Conservation (phyloP, 2,888 invertebrate genomes). For the Stenoptilia bipunctidactyla region DNA sequence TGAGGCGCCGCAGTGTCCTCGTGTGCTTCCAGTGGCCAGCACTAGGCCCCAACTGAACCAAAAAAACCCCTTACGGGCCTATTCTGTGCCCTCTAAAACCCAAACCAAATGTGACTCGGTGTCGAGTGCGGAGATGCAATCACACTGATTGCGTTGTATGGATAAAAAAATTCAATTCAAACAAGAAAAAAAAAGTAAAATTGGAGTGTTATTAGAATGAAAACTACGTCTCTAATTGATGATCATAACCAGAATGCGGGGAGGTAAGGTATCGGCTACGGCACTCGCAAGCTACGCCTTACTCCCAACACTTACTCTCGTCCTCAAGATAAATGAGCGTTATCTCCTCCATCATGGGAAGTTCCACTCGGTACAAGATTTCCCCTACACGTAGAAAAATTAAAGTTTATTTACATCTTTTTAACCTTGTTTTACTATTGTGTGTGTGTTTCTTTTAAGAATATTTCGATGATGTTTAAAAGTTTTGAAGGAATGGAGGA, state of each 20-base stretch:
- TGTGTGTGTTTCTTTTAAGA: constrained; percentile 20
- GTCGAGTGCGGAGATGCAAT: constrained; percentile 60
- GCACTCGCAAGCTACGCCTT: constrained; percentile 78
- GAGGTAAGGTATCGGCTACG: constrained; percentile 62
- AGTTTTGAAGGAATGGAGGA: constrained; percentile 4
- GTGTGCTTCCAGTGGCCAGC: constrained; percentile 66
- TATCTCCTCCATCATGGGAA: constrained; percentile 94
- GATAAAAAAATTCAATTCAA: constrained; percentile 39
- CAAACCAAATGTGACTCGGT: constrained; percentile 32
- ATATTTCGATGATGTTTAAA: no score
- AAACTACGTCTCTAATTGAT: constrained; percentile 71
- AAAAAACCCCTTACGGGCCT: no score
- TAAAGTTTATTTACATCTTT: constrained; percentile 56
- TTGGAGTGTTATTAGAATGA: constrained; percentile 70
- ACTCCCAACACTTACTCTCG: constrained; percentile 78
- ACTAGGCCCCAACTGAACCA: constrained; percentile 17
- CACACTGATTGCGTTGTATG: constrained; percentile 59
- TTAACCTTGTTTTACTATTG: constrained; percentile 32
- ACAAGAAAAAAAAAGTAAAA: constrained; percentile 51
- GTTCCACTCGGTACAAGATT: constrained; percentile 94
- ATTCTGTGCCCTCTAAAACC: constrained; percentile 37
- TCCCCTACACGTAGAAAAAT: constrained; percentile 78
- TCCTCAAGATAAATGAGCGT: constrained; percentile 95
- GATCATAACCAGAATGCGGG: constrained; percentile 73
- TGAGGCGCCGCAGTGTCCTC: constrained; percentile 37